These are phyloP conservation scores for Polymixis lichenea DNA, from an alignment of 2,888 invertebrate species.

Conservation along the genomic window DNA sequence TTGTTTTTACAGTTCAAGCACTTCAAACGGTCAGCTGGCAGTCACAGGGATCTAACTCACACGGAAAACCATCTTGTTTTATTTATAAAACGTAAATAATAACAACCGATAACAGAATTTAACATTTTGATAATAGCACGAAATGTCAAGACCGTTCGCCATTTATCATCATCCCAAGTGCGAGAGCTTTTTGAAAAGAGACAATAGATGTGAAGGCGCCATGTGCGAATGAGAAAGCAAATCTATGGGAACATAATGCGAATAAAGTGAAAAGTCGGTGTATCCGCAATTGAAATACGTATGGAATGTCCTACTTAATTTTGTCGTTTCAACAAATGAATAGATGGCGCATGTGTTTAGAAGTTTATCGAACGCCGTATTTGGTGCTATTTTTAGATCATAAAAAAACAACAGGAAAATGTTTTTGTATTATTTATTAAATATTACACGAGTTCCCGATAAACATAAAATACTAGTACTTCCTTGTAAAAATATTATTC, in stretches of 20 bases:
- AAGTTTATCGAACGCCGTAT: constrained; percentile 86
- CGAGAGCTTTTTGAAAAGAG: constrained; percentile 73
- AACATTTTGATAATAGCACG: constrained; percentile 76
- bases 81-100: constrained; percentile 77
- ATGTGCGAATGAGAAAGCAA: constrained; percentile 70
- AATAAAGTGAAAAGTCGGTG: constrained; percentile 69
- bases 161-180: constrained; percentile 78
- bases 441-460: constrained; percentile 2
- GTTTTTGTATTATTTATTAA: constrained; percentile 19
- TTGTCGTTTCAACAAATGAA: constrained; percentile 64
- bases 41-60: constrained; percentile 45
- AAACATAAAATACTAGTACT: constrained; percentile 3
- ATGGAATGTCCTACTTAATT: constrained; percentile 62
- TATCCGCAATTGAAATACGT: constrained; percentile 38
- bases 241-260: constrained; percentile 66
- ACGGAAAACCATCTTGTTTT: constrained; percentile 74
- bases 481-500: background rate
- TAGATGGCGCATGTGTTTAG: constrained; percentile 86
- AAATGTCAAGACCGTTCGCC: constrained; percentile 86
- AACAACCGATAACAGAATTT: constrained; percentile 72
- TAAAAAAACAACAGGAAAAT: constrained; percentile 47
- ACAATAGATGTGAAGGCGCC: constrained; percentile 50
- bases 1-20: constrained; percentile 62
- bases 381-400: constrained; percentile 83
- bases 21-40: constrained; percentile 49